Percentiles rank a stretch among this genome's conserved stretches.
Conservation (phyloP, 2,797 vertebrate species). For the Phalloptychus januarius region DNA sequence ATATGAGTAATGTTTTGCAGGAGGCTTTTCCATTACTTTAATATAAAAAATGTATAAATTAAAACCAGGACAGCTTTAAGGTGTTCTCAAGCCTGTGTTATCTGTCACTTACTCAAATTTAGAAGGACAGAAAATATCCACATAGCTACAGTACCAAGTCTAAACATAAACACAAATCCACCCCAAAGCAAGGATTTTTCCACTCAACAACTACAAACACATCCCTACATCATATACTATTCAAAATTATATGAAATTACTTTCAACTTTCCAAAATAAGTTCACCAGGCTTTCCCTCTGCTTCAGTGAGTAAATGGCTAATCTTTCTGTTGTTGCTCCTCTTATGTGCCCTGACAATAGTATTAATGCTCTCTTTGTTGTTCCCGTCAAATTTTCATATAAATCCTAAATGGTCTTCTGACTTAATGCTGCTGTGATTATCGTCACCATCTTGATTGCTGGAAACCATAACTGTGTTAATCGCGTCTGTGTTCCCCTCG, state of each 20-base stretch:
- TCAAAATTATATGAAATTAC: not conserved
- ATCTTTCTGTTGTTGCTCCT: not conserved
- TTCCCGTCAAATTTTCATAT: not conserved
- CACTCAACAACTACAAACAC: not conserved
- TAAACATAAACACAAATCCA: not conserved
- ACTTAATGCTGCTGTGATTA: not conserved
- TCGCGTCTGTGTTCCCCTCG: not conserved
- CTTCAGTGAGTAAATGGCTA: not conserved
- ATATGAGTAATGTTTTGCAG: not conserved
- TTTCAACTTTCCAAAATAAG: not conserved
- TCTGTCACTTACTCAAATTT: not conserved
- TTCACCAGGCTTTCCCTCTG: not conserved
- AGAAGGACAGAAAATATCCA: not conserved
- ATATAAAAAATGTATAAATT: not conserved
- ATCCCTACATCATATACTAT: not conserved
- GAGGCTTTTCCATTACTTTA: not conserved
- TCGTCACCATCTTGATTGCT: not conserved
- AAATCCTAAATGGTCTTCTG: not conserved
- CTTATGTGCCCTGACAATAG: not conserved
- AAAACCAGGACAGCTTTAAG: not conserved
- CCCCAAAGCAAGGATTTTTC: not conserved
- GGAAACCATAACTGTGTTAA: not conserved
- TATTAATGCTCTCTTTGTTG: not conserved
- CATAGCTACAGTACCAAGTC: not conserved
- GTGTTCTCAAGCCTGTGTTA: not conserved